phyloP scores from a whole-genome alignment of 2,113 vertebrate species.

The Gadus macrocephalus region DNA sequence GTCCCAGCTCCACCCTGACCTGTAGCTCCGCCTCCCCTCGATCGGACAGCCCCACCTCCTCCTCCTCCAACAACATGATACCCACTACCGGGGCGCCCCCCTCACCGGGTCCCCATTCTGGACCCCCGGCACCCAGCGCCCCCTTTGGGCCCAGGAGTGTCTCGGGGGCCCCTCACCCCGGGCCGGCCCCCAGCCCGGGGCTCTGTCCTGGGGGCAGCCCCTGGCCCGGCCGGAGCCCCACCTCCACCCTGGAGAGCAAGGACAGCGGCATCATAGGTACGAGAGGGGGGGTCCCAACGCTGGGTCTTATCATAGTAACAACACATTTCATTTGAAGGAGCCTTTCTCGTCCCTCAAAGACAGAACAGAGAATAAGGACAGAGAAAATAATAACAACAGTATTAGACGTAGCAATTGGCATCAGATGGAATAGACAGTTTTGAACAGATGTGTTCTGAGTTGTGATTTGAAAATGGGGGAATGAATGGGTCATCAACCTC shows the following conservation, averaged over 20 bases:
- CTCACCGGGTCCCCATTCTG: constrained; percentile 29
- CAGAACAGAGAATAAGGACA: too few relatives aligned
- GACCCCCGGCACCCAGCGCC: constrained; percentile 30
- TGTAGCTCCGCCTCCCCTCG: constrained; percentile 79
- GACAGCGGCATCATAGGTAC: constrained; percentile 98
- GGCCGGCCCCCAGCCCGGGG: constrained; percentile 80
- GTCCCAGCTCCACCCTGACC: constrained; percentile 93
- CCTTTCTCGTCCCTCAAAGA: too few relatives aligned
- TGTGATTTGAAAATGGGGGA: too few relatives aligned
- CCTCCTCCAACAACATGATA: constrained; percentile 66
- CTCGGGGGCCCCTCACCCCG: constrained; percentile 81
- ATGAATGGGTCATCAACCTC: too few relatives aligned
- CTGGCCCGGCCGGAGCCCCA: constrained; percentile 87
- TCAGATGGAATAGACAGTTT: too few relatives aligned
- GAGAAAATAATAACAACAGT: too few relatives aligned
- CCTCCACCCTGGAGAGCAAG: constrained; percentile 97
- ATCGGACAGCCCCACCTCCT: constrained; percentile 69
- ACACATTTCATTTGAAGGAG: too few relatives aligned
- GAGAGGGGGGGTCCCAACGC: constrained; percentile 19
- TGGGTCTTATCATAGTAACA: too few relatives aligned
- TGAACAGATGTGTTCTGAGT: too few relatives aligned
- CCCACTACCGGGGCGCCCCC: constrained; percentile 32
- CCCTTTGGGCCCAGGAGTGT: constrained; percentile 62
- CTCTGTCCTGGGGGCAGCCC: constrained; percentile 74
- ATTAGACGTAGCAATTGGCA: too few relatives aligned